Conservation (phyloP, 2,888 invertebrate species). For the Dinocampus coccinellae region DNA sequence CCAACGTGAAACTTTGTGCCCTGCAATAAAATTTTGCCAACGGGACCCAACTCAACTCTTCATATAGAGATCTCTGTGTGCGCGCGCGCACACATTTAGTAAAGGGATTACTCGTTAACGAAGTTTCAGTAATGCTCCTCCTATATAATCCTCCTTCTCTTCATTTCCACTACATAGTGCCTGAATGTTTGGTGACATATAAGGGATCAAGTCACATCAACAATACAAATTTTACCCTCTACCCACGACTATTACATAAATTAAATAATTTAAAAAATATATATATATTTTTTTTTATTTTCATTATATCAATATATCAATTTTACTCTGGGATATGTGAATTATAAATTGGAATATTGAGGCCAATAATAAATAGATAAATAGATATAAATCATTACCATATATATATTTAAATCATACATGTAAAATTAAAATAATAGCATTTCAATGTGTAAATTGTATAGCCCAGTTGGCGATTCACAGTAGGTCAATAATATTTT, state of each 20-base stretch:
- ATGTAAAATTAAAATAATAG: conserved; percentile 8
- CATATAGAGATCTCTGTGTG: conserved; percentile 5
- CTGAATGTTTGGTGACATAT: not conserved
- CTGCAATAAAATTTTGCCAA: conserved; percentile 1
- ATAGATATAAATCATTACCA: not conserved
- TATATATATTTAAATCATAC: not conserved
- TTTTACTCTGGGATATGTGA: not conserved
- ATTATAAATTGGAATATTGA: not conserved
- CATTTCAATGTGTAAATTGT: too few relatives aligned
- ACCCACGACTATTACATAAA: not conserved
- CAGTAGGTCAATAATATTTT: too few relatives aligned
- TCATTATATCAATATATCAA: not conserved
- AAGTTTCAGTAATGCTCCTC: conserved; percentile 18
- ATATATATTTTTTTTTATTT: too few relatives aligned
- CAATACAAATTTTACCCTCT: not conserved
- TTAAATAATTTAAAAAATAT: not conserved
- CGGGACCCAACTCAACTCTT: not conserved
- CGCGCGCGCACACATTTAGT: conserved; percentile 1
- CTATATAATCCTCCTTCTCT: not conserved
- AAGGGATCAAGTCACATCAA: not conserved
- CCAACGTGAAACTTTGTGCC: conserved; percentile 5
- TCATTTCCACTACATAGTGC: not conserved
- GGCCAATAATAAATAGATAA: too few relatives aligned
- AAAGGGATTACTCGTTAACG: conserved; percentile 22
- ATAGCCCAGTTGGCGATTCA: too few relatives aligned